Evolutionary conservation across 2,113 vertebrate species (phyloP), one percentile per base, ranked within the genome.

Genomic region (Halcyon malimbica): DNA sequence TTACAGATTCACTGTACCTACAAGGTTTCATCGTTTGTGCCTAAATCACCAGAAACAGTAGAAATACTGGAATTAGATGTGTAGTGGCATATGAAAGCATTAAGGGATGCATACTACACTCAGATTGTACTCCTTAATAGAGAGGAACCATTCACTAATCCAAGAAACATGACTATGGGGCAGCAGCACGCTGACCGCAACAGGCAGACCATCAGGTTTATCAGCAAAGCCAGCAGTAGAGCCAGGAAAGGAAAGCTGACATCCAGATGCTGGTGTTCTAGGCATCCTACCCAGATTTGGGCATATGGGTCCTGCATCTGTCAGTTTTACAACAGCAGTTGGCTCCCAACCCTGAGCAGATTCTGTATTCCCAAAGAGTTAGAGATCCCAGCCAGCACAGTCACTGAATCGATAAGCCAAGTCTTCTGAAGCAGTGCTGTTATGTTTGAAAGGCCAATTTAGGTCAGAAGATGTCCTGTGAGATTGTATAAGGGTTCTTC

Each of bases 241-340:
- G 86, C 91, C 94, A 94, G 91, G n/a, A 88, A 90, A 92, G 94
- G 88, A 92, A 96, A 96, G 92, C 94, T 97, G 96, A 94, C 92
- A 82, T 97, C 93, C 97, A 98, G 97, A 96, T 98, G 97, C 87
- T 31, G n/a, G 67, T 69, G 76, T 93, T 93, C 68, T 60, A 91
- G 94, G 87, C 94, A 63, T 96, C 85, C 91, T 96, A 92, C 85
- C 83, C 91, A 86, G 86, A 65, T 59, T 59, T 83, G 94, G 93
- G 54, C 98, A 97, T 97, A 97, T 98, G 97, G 97, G 87, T 93
- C 85, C 94, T 69, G 29, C 96, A 97, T 97, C 97, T 98, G 98
- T 97, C 97, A 74, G 23, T 88, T 94, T 93, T 96, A 90, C 92
- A 80, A 73, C 91, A 95, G 96, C 96, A 97, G 84, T 97, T 84